A percentile compares a stretch with the other conserved stretches of the same genome.
These are phyloP conservation scores for Quadroppia sp. DNA, from an alignment of 2,888 invertebrate species.

Conservation along the genomic window DNA sequence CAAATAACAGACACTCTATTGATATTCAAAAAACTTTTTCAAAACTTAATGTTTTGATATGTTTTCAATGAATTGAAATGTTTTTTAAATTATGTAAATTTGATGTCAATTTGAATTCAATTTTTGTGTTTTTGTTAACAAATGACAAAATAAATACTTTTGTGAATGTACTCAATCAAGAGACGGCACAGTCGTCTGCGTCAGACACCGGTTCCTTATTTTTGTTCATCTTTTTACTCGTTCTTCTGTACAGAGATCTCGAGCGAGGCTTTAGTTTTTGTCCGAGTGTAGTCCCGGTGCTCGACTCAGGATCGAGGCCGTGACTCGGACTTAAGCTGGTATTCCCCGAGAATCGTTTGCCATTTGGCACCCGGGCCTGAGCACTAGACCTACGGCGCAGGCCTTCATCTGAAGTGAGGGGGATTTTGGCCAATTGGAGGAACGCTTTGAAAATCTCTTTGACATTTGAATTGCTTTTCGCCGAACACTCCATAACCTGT, in stretches of 20 bases:
- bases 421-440: constrained; percentile 68
- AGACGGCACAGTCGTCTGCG: constrained; percentile 67
- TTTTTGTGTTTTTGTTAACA: too few species aligned
- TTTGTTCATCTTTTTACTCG: constrained; percentile 73
- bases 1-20: too few species aligned
- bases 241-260: constrained; percentile 70
- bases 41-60: too few species aligned
- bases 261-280: constrained; percentile 62
- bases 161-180: constrained; percentile 56
- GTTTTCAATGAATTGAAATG: too few species aligned
- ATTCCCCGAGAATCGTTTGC: constrained; percentile 33
- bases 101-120: too few species aligned
- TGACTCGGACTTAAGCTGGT: constrained; percentile 36
- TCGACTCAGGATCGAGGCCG: not conserved
- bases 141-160: too few species aligned
- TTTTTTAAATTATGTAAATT: too few species aligned
- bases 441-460: constrained; percentile 74
- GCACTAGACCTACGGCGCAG: constrained; percentile 68
- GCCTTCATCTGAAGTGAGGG: constrained; percentile 50
- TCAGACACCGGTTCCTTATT: constrained; percentile 62
- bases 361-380: constrained; percentile 55
- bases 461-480: constrained; percentile 70
- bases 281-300: constrained; percentile 49
- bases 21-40: too few species aligned
- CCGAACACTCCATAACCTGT: constrained; percentile 71